A percentile compares a stretch with the other conserved stretches of the same genome.
Evolutionary conservation across 2,888 invertebrate species (phyloP).

Genomic region (Helobdella robusta): DNA sequence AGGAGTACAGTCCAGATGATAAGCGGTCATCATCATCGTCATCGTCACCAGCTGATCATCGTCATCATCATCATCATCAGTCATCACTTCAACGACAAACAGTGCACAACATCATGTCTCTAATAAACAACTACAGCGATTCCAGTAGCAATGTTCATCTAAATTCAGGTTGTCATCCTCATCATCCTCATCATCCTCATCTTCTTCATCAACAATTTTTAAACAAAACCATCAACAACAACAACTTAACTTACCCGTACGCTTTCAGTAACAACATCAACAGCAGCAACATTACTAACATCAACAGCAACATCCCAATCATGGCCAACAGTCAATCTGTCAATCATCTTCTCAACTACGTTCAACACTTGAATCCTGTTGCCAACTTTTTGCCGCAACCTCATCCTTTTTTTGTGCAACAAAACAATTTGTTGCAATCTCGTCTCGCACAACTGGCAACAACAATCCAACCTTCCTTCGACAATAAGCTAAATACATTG

Average conservation of each 20-base stretch:
- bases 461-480: no score
- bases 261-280: not conserved
- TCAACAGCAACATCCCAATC: not conserved
- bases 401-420: not conserved
- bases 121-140: not conserved
- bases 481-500: no score
- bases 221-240: no score
- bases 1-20: no score
- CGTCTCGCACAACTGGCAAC: constrained; percentile 3
- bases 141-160: no score
- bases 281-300: not conserved
- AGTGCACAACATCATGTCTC: not conserved
- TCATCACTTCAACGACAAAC: constrained; percentile 3
- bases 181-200: no score
- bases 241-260: not conserved
- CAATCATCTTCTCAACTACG: constrained; percentile 10
- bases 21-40: no score
- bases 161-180: no score
- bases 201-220: no score
- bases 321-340: not conserved
- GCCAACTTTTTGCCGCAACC: not conserved
- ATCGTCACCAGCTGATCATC: no score
- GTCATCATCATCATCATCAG: no score
- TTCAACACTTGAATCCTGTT: not conserved
- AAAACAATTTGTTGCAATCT: not conserved